Conservation (phyloP, 92 coral and sea anemone species). For the Parazoanthus darwini region DNA sequence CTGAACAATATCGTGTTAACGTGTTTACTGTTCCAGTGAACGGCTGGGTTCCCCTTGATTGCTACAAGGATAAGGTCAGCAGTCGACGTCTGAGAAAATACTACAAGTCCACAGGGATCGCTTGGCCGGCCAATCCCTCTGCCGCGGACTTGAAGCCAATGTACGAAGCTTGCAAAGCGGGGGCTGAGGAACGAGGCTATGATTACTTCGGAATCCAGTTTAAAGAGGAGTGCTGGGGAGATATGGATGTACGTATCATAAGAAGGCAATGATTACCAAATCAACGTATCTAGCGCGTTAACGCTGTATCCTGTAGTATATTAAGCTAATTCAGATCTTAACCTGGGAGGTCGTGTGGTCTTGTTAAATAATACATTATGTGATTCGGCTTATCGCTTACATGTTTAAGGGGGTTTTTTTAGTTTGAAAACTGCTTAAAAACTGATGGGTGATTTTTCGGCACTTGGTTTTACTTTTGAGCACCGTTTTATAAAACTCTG, state of each 20-base stretch:
- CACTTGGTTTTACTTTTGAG: no score
- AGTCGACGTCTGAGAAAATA: slow-evolving; percentile 25
- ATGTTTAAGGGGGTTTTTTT: no score
- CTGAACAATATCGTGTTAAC: background rate
- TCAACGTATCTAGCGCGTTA: no score
- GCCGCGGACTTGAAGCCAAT: slow-evolving; percentile 27
- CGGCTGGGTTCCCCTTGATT: slow-evolving; percentile 25
- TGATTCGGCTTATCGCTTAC: no score
- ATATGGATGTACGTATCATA: slow-evolving; percentile 7
- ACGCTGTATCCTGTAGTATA: background rate
- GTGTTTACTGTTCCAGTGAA: background rate
- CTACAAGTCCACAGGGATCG: slow-evolving; percentile 37
- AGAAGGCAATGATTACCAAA: no score
- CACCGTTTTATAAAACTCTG: no score
- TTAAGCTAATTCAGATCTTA: no score
- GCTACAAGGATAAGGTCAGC: slow-evolving; percentile 11
- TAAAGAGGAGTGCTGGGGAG: slow-evolving; percentile 35
- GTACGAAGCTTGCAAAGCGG: slow-evolving; percentile 41
- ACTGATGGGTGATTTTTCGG: no score
- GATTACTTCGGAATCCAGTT: slow-evolving; percentile 39
- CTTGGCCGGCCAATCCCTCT: slow-evolving; percentile 25
- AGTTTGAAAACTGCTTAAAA: no score
- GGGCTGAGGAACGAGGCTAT: slow-evolving; percentile 27
- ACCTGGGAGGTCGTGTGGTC: background rate
- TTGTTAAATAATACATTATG: no score